Evolutionary conservation across 2,888 invertebrate genomes (phyloP), one percentile per base, ranked within the genome.

Genomic region (Mellilla xanthometata): DNA sequence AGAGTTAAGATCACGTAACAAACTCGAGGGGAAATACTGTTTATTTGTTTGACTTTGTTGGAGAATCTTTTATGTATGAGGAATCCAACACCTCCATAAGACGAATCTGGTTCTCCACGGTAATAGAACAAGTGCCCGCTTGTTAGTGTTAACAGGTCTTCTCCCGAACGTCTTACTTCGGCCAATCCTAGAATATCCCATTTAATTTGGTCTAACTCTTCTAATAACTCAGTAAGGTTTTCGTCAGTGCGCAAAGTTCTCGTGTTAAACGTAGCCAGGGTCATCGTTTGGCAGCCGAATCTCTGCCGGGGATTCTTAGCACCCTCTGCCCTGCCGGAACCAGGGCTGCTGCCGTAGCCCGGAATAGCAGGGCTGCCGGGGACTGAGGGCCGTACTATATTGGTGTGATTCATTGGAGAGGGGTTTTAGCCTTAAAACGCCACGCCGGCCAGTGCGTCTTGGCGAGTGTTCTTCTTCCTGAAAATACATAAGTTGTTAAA

Each of bases 401-500:
- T 22, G 12, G 34, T 23, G 22, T 13, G 1, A 22, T 29, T 29
- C 41, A 41, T 41, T 2, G n/a, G 23, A 10, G 29, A 23, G 30
- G 34, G 41, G 6, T 12, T 23, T 22, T 24, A 29, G 41, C 41
- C 34, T 6, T 41, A 34, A 4, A 19, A 36, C 35, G 24, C 24
- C 34, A 34, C 34, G 34, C 34, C 12, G 34, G 34, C 24, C 12
- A 34, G 24, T 26, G 34, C 24, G 24, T 34, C 34, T 34, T 34
- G 34, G 34, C 34, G 34, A 34, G 34, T 34, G 2, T 27, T 27
- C 27, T 63, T 72, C n/a, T n/a, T n/a, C n/a, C n/a, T n/a, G n/a
- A n/a, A n/a, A n/a, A n/a, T n/a, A n/a, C n/a, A n/a, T n/a, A n/a
- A n/a, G n/a, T n/a, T n/a, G n/a, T n/a, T n/a, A n/a, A n/a, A n/a